Conservation (phyloP, 92 coral and sea anemone species). For the Parazoanthus darwini region DNA sequence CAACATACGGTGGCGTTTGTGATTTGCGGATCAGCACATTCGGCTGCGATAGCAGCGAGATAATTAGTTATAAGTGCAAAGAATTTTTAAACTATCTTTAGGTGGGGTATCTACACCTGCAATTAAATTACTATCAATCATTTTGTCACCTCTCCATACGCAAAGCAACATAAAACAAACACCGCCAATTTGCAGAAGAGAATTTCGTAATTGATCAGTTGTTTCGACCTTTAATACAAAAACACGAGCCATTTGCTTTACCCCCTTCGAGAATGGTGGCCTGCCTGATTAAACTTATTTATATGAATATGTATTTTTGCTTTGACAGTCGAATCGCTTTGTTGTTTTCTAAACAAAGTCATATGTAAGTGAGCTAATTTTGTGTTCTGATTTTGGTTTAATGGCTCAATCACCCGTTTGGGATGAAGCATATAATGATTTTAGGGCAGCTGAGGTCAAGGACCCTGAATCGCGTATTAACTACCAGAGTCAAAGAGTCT, state of each 20-base stretch:
- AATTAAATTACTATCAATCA: conserved; percentile 47
- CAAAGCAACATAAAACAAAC: conserved; percentile 39
- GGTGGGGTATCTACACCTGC: conserved; percentile 46
- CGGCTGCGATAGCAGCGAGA: conserved; percentile 22
- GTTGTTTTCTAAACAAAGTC: not conserved
- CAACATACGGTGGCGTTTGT: conserved; percentile 5
- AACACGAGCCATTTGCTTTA: conserved; percentile 35
- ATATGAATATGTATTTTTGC: not conserved
- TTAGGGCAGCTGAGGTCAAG: conserved; percentile 10
- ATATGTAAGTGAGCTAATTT: not conserved
- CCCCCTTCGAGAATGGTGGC: conserved; percentile 32
- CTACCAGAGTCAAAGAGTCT: not conserved
- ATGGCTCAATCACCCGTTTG: conserved; percentile 28
- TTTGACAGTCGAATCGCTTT: not conserved
- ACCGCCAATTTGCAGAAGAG: conserved; percentile 33
- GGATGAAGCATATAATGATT: not conserved
- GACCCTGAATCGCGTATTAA: not conserved
- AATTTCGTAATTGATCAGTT: conserved; percentile 39
- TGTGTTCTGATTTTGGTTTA: not conserved
- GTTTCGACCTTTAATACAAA: conserved; percentile 28
- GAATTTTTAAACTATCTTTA: conserved; percentile 35
- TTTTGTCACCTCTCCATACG: conserved; percentile 44
- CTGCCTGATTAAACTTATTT: conserved; percentile 22
- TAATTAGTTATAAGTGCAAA: conserved; percentile 38
- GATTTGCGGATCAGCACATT: conserved; percentile 25